Evolutionary conservation across 2,888 invertebrate species (phyloP), one percentile per base, ranked within the genome.

Genomic region (Abrostola tripartita): DNA sequence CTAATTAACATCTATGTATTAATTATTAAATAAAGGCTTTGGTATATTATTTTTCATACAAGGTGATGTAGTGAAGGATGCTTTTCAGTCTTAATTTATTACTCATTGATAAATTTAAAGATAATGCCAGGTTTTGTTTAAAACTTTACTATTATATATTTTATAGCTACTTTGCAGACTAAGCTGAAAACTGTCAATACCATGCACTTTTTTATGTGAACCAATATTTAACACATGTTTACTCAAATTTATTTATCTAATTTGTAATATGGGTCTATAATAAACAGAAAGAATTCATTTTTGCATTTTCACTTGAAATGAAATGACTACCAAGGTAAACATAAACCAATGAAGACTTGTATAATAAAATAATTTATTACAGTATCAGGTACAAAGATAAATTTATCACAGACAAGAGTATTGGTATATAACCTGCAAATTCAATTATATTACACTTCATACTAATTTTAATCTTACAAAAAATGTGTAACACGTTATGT

Each of bases 401-500:
- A 37, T 54, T 55, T 62, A 72, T 87, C 88, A 88, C 88, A 87
- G 85, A 70, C 53, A 68, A 58, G 64, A 47, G 55, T 64, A 50
- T 59, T 62, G 38, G 35, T 55, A 52, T 52, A 62, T 59, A 73
- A 66, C 59, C 61, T 71, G 59, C 37, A 70, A 49, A 71, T 70
- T 66, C 52, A 66, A 64, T 78, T 55, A 71, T 68, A 76, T 61
- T 61, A 70, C 59, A 74, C 53, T 83, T 59, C 85, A 71, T 61
- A 81, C 66, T 65, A 88, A 79, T 84, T 74, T 87, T 63, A 76
- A 83, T 78, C 70, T 85, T 58, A 88, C 77, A 79, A 81, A 85
- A 69, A 87, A 69, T 76, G 82, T 81, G 83, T 91, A 92, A 91
- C 82, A 78, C 79, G 81, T 84, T 88, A 86, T 92, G 88, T 94